A percentile compares a stretch with the other conserved stretches of the same genome.
Evolutionary conservation across 2,113 vertebrate genomes (phyloP).

Genomic region (Tetrax tetrax): DNA sequence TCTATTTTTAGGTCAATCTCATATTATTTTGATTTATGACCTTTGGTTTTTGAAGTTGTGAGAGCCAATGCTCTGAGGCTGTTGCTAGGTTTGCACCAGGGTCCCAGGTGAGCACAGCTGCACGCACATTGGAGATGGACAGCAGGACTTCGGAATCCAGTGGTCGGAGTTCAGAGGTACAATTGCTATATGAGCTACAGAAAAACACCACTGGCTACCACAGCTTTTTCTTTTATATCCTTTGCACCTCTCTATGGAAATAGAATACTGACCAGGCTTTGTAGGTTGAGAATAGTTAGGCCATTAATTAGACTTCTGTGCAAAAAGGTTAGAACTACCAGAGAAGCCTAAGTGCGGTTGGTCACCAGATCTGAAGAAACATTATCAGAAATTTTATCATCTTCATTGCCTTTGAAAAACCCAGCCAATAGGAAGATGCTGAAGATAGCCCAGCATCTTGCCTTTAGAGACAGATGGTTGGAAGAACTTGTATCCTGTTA

Average conservation of each 20-base stretch:
- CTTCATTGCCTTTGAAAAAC: background rate
- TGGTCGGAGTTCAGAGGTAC: background rate
- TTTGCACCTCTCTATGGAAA: background rate
- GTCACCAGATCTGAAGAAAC: background rate
- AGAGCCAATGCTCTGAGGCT: background rate
- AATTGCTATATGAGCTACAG: background rate
- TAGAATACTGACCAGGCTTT: background rate
- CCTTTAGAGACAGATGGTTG: slow-evolving; percentile 32
- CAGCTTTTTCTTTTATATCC: background rate
- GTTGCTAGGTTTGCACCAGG: background rate
- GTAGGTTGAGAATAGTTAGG: background rate
- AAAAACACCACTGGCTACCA: background rate
- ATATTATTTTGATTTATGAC: background rate
- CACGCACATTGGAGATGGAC: rapidly evolving
- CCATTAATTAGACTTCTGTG: background rate
- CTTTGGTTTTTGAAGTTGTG: background rate
- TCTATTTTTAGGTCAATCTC: background rate
- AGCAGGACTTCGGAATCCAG: background rate
- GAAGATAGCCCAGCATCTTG: background rate
- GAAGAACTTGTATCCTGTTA: slow-evolving; percentile 20
- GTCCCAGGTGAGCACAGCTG: background rate
- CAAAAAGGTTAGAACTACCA: background rate
- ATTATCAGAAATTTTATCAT: background rate
- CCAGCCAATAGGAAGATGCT: background rate
- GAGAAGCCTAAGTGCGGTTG: background rate